Conservation (phyloP, 2,888 invertebrate genomes). For the Tipula unca region DNA sequence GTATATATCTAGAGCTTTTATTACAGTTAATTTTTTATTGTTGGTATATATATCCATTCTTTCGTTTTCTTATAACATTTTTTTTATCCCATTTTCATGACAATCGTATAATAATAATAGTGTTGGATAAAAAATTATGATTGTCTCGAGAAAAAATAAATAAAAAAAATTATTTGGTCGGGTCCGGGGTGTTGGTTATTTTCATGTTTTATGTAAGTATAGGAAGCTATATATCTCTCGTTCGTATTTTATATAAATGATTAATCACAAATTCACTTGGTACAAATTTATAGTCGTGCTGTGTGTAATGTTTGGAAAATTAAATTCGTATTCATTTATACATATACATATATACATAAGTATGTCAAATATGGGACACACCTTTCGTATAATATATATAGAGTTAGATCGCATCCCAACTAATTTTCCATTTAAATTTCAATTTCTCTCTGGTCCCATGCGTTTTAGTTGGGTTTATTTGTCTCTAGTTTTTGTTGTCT, state of each 20-base stretch:
- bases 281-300: not conserved
- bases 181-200: not conserved
- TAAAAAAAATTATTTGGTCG: not conserved
- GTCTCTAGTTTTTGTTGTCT: not conserved
- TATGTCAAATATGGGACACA: not conserved
- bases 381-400: not conserved
- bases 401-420: not conserved
- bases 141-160: not conserved
- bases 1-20: not conserved
- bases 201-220: not conserved
- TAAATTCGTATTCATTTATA: not conserved
- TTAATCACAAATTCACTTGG: not conserved
- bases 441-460: not conserved
- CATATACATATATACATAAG: not conserved
- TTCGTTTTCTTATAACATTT: not conserved
- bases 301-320: conserved; percentile 4
- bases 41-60: not conserved
- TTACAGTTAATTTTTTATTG: not conserved
- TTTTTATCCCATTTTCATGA: conserved; percentile 8
- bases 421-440: not conserved
- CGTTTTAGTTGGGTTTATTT: not conserved
- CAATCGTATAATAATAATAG: not conserved
- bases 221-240: not conserved
- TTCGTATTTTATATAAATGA: not conserved
- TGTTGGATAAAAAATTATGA: not conserved